A percentile compares a stretch with the other conserved stretches of the same genome.
These are phyloP conservation scores for Eucriotettix oculatus DNA, from an alignment of 2,888 invertebrate genomes.

Conservation along the genomic window DNA sequence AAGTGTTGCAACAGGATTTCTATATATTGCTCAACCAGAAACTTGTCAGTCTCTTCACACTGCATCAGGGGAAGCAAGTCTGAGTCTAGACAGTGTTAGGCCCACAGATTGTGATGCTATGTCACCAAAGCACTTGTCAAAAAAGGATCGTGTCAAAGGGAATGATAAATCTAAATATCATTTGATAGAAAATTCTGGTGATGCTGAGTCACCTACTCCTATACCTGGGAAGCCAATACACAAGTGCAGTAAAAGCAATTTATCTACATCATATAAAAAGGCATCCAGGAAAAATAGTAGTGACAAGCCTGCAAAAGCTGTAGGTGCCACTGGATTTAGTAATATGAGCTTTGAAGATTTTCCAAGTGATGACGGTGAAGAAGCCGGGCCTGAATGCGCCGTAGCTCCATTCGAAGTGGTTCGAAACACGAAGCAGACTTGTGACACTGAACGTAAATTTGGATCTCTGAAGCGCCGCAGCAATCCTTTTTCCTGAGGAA, in stretches of 20 bases:
- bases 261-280: slow-evolving; percentile 17
- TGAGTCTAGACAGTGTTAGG: not conserved
- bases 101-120: not conserved
- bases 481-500: slow-evolving; percentile 28
- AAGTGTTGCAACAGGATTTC: not conserved
- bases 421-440: slow-evolving; percentile 18
- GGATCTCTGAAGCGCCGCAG: slow-evolving; percentile 28
- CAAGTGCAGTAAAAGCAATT: slow-evolving; percentile 18
- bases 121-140: slow-evolving; percentile 9
- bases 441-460: slow-evolving; percentile 23
- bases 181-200: slow-evolving; percentile 29
- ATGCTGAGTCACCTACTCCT: slow-evolving; percentile 22
- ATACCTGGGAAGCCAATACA: slow-evolving; percentile 18
- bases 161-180: slow-evolving; percentile 32
- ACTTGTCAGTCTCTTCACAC: not conserved
- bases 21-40: not conserved
- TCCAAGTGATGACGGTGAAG: slow-evolving; percentile 42
- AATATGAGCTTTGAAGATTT: slow-evolving; percentile 64
- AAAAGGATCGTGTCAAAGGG: slow-evolving; percentile 19
- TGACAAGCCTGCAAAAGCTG: slow-evolving; percentile 17
- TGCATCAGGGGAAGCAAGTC: not conserved
- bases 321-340: slow-evolving; percentile 37
- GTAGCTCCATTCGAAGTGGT: slow-evolving; percentile 47
- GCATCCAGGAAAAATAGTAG: slow-evolving; percentile 15
- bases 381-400: slow-evolving; percentile 21